phyloP scores from a whole-genome alignment of 2,888 invertebrate genomes.

The Athalia rosae region DNA sequence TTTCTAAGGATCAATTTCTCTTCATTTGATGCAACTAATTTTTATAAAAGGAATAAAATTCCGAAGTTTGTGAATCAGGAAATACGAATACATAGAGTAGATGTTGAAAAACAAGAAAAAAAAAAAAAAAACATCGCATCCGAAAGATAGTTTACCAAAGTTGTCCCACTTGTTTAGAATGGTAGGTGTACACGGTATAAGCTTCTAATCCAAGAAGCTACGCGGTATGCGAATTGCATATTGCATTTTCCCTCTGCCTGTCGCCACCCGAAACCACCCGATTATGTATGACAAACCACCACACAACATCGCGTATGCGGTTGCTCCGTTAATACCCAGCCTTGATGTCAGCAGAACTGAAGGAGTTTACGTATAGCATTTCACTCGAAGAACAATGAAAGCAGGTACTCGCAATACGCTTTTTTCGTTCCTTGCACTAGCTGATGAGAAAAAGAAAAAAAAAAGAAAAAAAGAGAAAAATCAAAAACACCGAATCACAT shows the following conservation, averaged over 20 bases:
- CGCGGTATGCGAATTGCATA: conserved; percentile 28
- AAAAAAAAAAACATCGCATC: too few relatives aligned
- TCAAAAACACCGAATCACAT: neutral
- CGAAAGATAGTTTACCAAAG: too few relatives aligned
- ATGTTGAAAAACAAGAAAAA: too few relatives aligned
- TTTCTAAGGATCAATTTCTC: too few relatives aligned
- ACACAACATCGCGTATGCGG: conserved; percentile 23
- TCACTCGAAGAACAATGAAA: conserved; percentile 35
- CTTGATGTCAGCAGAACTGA: conserved; percentile 43
- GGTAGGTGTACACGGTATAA: neutral
- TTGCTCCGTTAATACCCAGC: conserved; percentile 32
- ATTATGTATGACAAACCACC: conserved; percentile 42
- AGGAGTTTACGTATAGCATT: conserved; percentile 32
- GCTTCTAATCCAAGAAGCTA: conserved; percentile 36
- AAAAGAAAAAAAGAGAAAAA: neutral
- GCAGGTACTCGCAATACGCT: conserved; percentile 4
- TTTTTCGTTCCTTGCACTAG: neutral
- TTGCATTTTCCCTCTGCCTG: conserved; percentile 33
- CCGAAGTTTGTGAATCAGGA: too few relatives aligned
- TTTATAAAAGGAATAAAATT: too few relatives aligned
- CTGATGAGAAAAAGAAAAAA: neutral
- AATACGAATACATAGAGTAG: too few relatives aligned
- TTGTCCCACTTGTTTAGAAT: too few relatives aligned
- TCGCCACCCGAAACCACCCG: conserved; percentile 29
- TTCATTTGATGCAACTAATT: too few relatives aligned